Base-by-base conservation (phyloP, 2,113 vertebrate genomes). In the Hippolais icterina region DNA sequence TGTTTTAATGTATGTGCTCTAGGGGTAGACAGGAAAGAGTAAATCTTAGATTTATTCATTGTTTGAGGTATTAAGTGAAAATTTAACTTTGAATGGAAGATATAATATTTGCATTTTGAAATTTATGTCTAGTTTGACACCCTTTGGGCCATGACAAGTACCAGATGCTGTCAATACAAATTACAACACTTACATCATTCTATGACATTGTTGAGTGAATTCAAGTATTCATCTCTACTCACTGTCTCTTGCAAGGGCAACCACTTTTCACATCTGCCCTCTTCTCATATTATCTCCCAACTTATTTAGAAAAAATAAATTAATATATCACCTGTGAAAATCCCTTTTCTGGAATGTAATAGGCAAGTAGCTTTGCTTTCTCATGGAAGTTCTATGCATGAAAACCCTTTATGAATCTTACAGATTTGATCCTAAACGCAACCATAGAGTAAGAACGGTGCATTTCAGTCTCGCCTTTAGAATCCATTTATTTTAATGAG, bases 111-210 rank as follows among this genome's bases (percentile, higher is more conserved):
- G 57, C 65, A 96, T 97, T 96, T 97, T 93, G n/a, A 31, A 91
- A 95, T 97, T 93, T 94, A 60, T 94, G 66, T 57, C 50, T 96
- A 39, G 21, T 81, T 94, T 94, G 63, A 78, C 29, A 92, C 63
- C 60, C 84, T 95, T 74, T 93, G 66, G 92, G 69, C 93, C 77
- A 91, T 60, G 78, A 95, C 85, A 95, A 94, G 47, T 60, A 96
- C 95, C 95, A 98, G 97, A 96, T 94, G 88, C 83, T 95, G 35
- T 96, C 96, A 97, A 86, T 90, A 96, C 29, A 96, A 96, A 94
- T 86, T 95, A 66, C 23, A 91, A 31, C 57, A 60, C 64, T 96
- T 96, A 63, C 15, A 81, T 76, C 91, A 94, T 82, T 63, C 68
- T 90, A 21, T 87, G 89, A 82, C 53, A 93, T 79, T 94, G 50